Percentiles rank a stretch among this genome's conserved stretches.
Conservation (phyloP, 2,888 invertebrate species). For the Pseudococcus longispinus region DNA sequence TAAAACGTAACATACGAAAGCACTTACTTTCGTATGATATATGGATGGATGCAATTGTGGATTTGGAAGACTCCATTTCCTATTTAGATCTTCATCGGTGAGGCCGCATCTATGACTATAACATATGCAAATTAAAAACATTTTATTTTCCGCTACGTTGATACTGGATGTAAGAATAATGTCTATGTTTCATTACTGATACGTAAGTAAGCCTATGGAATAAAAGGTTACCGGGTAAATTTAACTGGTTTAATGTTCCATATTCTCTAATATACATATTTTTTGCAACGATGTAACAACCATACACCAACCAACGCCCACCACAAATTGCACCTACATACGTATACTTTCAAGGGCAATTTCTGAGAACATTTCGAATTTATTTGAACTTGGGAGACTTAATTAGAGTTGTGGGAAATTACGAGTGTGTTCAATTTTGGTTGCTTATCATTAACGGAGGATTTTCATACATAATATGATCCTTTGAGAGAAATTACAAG, state of each 20-base stretch:
- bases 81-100: conserved; percentile 84
- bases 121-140: conserved; percentile 62
- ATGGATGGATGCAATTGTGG: conserved; percentile 80
- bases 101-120: conserved; percentile 82
- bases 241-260: neutral
- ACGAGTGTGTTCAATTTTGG: neutral
- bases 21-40: conserved; percentile 76
- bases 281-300: neutral
- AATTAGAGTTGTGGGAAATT: neutral
- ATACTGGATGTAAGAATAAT: neutral
- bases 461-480: neutral
- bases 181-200: neutral
- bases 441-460: neutral
- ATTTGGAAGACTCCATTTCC: conserved; percentile 82
- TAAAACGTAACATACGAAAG: conserved; percentile 21
- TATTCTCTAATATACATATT: neutral
- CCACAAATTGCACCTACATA: neutral
- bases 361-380: neutral
- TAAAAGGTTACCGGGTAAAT: conserved; percentile 16
- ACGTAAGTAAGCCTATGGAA: neutral
- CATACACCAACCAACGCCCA: neutral
- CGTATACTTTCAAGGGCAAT: neutral
- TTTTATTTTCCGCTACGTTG: conserved; percentile 23
- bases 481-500: neutral
- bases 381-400: neutral